Evolutionary conservation across 2,888 invertebrate species (phyloP), one percentile per base, ranked within the genome.

Genomic region (Rhagophthalmus giganteus): DNA sequence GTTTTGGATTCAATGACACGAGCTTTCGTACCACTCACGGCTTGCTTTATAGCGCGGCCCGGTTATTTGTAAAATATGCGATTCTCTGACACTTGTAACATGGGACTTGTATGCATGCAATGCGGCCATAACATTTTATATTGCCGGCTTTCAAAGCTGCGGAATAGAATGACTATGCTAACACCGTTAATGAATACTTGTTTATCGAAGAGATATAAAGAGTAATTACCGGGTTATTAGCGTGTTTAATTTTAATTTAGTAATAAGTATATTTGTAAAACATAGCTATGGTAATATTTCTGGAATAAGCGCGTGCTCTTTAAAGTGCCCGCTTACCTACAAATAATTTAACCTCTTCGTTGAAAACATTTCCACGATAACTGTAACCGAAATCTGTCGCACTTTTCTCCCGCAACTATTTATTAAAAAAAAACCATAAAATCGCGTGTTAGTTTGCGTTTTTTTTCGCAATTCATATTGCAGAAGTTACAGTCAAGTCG

Each of bases 81-180:
- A 63, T 65, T 58, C 58, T 60, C 67, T 65, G 67, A 69, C 69
- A 69, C 67, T 66, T 66, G 64, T 66, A 64, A 64, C 66, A 55
- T 62, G 62, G 57, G 60, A 59, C 61, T 40, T 62, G 37, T 40
- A 46, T 48, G 60, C 67, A 69, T 66, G 68, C 69, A 64, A 67
- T 66, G 63, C 63, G 57, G 61, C 60, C 58, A 64, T 66, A 62
- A 64, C 54, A 48, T 60, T 62, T 60, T 55, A 59, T 55, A 40
- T 47, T 57, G 53, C 49, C 48, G 44, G 45, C 41, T 37, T n/a
- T 24, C 26, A 24, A 50, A 32, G 37, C 16, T 37, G 31, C 33
- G 16, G 37, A 51, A 34, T 13, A 25, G 34, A 51, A 30, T 38
- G 20, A 39, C 26, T 33, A 42, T 32, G 38, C 35, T 16, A 48